A percentile compares a stretch with the other conserved stretches of the same genome.
Conservation (phyloP, 2,888 invertebrate species). For the Chrysolina americana region DNA sequence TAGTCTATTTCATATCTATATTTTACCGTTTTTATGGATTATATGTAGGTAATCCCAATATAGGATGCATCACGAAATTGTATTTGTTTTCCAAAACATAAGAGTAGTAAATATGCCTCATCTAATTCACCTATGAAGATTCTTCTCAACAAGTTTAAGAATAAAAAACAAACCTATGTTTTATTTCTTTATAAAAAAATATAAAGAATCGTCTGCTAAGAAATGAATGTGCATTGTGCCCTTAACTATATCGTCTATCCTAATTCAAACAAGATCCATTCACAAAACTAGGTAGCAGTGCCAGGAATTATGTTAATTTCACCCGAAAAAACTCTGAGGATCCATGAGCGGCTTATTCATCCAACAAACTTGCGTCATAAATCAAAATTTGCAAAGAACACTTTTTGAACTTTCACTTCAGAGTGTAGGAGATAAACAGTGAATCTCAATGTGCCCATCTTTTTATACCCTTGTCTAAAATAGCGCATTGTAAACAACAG, state of each 20-base stretch:
- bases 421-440: constrained; percentile 52
- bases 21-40: no score
- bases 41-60: no score
- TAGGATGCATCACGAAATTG: no score
- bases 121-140: no score
- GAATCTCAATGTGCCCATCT: constrained; percentile 62
- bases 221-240: background rate
- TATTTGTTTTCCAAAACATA: no score
- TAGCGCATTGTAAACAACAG: constrained; percentile 63
- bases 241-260: background rate
- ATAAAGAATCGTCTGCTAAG: no score
- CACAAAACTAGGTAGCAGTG: background rate
- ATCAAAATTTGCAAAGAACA: constrained; percentile 68
- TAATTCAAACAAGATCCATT: background rate
- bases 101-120: no score
- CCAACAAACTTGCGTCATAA: constrained; percentile 62
- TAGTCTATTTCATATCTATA: no score
- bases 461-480: constrained; percentile 62
- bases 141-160: no score
- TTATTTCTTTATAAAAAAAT: no score
- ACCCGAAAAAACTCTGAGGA: background rate
- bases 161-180: no score
- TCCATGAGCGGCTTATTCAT: constrained; percentile 35
- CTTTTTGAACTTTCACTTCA: constrained; percentile 68
- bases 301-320: constrained; percentile 8